phyloP scores from a whole-genome alignment of 2,113 vertebrate genomes.

The Nannobrachium achirus region DNA sequence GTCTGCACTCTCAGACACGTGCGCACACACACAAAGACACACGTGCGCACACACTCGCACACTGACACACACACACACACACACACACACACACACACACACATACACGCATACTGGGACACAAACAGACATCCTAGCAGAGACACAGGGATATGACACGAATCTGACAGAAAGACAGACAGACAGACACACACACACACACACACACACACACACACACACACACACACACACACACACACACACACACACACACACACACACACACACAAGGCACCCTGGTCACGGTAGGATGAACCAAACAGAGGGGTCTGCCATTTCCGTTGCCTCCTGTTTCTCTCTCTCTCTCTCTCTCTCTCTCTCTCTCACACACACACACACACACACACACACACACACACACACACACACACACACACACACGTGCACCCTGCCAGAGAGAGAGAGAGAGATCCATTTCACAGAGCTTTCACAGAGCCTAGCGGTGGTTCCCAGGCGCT shows the following conservation, averaged over 20 bases:
- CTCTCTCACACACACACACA: slow-evolving; percentile 31
- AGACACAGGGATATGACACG: not conserved
- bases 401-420: slow-evolving; percentile 44
- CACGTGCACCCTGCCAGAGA: slow-evolving; percentile 54
- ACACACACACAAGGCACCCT: slow-evolving; percentile 46
- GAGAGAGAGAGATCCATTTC: slow-evolving; percentile 74
- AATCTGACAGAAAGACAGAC: not conserved
- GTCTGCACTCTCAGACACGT: not conserved
- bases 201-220: not conserved
- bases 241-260: not conserved
- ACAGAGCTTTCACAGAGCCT: slow-evolving; percentile 67
- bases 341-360: not conserved
- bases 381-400: slow-evolving; percentile 28
- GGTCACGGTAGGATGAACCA: slow-evolving; percentile 31
- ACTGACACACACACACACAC: not conserved
- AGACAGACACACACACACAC: not conserved
- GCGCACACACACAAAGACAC: not conserved
- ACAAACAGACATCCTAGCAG: not conserved
- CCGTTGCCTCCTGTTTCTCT: slow-evolving; percentile 47
- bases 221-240: slow-evolving; percentile 1
- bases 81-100: not conserved
- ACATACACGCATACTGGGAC: not conserved
- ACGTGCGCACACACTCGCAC: not conserved
- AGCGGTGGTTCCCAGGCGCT: slow-evolving; percentile 75
- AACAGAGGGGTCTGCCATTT: slow-evolving; percentile 60